These are phyloP conservation scores for Kuschelorhynchus macadamiae DNA, from an alignment of 2,888 invertebrate genomes.

Conservation along the genomic window DNA sequence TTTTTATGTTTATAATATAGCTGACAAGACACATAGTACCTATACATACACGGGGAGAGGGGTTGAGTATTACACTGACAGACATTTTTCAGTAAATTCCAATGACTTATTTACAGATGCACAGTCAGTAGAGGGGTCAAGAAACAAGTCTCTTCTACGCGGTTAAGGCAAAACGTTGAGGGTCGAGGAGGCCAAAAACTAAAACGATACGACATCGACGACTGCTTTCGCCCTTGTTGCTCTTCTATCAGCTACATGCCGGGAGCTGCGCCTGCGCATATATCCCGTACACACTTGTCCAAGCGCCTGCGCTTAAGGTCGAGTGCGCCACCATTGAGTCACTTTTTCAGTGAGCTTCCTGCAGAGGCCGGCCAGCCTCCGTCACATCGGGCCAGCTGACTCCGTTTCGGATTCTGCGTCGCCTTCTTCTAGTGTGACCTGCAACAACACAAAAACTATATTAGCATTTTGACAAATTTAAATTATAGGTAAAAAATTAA, in stretches of 20 bases:
- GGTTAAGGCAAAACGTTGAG: constrained; percentile 67
- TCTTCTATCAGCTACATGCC: constrained; percentile 48
- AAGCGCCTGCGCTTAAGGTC: constrained; percentile 72
- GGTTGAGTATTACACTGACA: constrained; percentile 68
- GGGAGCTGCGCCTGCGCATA: constrained; percentile 47
- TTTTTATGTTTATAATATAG: constrained; percentile 67
- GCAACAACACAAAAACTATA: constrained; percentile 51
- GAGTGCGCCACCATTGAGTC: constrained; percentile 90
- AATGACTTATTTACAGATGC: constrained; percentile 63
- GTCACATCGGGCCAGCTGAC: constrained; percentile 87
- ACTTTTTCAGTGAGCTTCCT: constrained; percentile 88
- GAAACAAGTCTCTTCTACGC: constrained; percentile 61
- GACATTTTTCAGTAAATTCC: constrained; percentile 57
- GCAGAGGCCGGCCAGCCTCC: constrained; percentile 92
- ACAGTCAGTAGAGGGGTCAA: constrained; percentile 47
- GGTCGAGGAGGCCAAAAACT: constrained; percentile 63
- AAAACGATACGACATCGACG: constrained; percentile 33
- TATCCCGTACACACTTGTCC: constrained; percentile 21
- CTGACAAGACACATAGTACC: constrained; percentile 69
- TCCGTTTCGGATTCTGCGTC: constrained; percentile 69
- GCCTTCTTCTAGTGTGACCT: constrained; percentile 89
- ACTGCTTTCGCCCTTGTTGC: constrained; percentile 38
- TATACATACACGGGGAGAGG: constrained; percentile 68
- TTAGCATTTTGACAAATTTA: neutral
- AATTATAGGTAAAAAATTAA: no score